A percentile compares a stretch with the other conserved stretches of the same genome.
These are phyloP conservation scores for Pantelozetes paolii DNA, from an alignment of 2,888 invertebrate species.

Conservation along the genomic window DNA sequence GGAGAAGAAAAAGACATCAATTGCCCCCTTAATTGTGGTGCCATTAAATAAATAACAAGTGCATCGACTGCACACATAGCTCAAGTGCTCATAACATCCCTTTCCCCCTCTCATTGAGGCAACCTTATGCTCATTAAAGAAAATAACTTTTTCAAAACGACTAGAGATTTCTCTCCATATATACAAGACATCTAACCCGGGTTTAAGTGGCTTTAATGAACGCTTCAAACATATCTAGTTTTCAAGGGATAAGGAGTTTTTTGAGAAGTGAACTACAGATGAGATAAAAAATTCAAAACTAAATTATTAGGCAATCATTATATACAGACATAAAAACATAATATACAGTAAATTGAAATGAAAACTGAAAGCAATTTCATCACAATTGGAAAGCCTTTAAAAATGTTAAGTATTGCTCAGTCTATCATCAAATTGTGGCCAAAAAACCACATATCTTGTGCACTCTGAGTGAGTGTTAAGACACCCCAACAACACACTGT, in stretches of 20 bases:
- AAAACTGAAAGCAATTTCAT: not conserved
- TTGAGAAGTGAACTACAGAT: not conserved
- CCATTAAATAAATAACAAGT: not conserved
- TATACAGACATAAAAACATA: not conserved
- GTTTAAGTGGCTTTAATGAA: slow-evolving; percentile 16
- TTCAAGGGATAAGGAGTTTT: not conserved
- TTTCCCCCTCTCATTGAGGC: not conserved
- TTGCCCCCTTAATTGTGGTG: not conserved
- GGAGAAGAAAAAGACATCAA: not conserved
- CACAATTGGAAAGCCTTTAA: not conserved
- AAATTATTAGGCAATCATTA: slow-evolving; percentile 3
- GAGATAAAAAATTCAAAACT: not conserved
- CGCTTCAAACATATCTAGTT: not conserved
- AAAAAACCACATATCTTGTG: no score
- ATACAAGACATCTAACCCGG: not conserved
- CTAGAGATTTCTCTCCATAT: not conserved
- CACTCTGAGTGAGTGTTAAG: not conserved
- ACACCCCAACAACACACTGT: not conserved
- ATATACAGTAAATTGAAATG: not conserved
- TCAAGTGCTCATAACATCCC: not conserved
- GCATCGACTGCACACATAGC: not conserved
- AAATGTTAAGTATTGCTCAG: not conserved
- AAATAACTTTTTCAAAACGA: not conserved
- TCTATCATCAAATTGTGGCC: not conserved
- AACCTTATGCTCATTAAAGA: not conserved